Conservation (phyloP, 2,797 vertebrate species). For the Hafferia zeledoni region DNA sequence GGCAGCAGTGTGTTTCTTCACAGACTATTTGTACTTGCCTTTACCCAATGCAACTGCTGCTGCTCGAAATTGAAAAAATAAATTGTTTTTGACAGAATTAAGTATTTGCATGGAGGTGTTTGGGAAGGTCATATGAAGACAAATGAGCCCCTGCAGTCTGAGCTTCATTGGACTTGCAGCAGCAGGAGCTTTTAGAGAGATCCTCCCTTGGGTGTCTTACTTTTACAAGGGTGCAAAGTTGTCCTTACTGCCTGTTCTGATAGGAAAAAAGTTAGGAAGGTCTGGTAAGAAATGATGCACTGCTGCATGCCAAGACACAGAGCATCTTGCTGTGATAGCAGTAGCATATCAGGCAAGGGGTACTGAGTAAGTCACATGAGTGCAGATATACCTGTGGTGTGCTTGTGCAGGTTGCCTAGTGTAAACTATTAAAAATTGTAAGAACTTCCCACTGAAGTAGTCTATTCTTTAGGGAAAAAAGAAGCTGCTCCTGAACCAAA, state of each 20-base stretch:
- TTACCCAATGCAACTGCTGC: neutral
- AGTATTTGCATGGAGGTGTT: neutral
- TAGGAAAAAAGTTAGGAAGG: neutral
- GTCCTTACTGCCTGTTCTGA: neutral
- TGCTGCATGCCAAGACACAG: neutral
- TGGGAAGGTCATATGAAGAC: neutral
- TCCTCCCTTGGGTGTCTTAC: neutral
- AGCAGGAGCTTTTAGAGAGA: neutral
- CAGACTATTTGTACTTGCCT: neutral
- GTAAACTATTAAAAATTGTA: neutral
- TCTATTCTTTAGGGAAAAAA: neutral
- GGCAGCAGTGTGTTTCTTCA: neutral
- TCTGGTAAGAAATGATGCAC: neutral
- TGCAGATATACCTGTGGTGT: neutral
- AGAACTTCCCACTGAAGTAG: neutral
- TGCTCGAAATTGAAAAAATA: neutral
- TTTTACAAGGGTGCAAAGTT: neutral
- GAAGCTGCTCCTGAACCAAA: neutral
- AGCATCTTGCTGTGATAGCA: neutral
- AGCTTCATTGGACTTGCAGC: neutral
- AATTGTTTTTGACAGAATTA: neutral
- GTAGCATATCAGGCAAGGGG: neutral
- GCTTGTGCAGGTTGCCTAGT: neutral
- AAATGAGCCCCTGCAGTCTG: neutral
- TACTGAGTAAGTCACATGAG: neutral